Evolutionary conservation across 2,888 invertebrate species (phyloP), one percentile per base, ranked within the genome.

Genomic region (Leptogaster cylindrica): DNA sequence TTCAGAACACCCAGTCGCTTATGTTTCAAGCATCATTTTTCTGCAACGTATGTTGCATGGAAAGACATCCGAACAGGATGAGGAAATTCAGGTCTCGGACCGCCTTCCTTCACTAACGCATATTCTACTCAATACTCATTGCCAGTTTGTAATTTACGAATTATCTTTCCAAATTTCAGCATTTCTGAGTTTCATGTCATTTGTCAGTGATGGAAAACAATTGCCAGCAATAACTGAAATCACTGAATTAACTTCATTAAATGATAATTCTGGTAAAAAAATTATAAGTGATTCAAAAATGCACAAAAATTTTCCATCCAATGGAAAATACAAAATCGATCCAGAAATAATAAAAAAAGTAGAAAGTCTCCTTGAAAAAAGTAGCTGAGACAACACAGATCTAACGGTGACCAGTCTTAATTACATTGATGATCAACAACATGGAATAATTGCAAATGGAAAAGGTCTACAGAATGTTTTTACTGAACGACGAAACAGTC

Each of bases 181-280:
- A n/a, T n/a, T n/a, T n/a, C n/a, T n/a, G n/a, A n/a, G n/a, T n/a
- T n/a, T n/a, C n/a, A n/a, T 88, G 12, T 89, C 89, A 6, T 80
- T 88, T 33, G 82, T 89, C 65, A 86, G 86, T 69, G 87, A 87
- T 70, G 85, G 84, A 1, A 88, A 88, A 78, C 83, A 83, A 75
- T 81, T 89, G 73, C 88, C 89, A 71, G 87, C 85, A 8, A 89
- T 89, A 72, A 85, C 86, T 27, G 89, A 89, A 80, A 85, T 85
- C 71, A 87, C 89, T 20, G 89, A 89, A 79, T 84, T 89, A 82
- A 86, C 87, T 65, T 86, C 87, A 16, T 77, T 89, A 44, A 88
- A 87, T 70, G 85, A 86, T 70, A 75, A 74, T 67, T 78, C 79
- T 16, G 77, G 78, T n/a, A 79, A 76, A 73, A 31, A 48, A 12